Evolutionary conservation across 2,797 vertebrate species (phyloP), one percentile per base, ranked within the genome.

Genomic region (Helicolenus hilgendorfi): DNA sequence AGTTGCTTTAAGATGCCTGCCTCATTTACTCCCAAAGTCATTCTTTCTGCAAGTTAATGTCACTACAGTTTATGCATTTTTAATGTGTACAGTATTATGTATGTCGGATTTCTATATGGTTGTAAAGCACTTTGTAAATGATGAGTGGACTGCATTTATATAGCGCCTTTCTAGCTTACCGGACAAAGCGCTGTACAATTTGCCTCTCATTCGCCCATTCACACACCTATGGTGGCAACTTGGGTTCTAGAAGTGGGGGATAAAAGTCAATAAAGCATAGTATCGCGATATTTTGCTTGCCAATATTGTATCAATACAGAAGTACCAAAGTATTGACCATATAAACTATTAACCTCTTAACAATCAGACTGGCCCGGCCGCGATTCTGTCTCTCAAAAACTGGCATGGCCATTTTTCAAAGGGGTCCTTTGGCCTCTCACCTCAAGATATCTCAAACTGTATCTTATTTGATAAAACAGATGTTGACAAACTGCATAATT

Each of bases 261-360:
- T 41, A 41, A 15, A 41, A 41, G 38, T 45, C 41, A 45, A 45
- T 45, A 45, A 45, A 45, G 0, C 15, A 45, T 18, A 45, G 41
- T 45, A 45, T 45, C 0, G 18, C 7, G 7, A 0, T 49, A 49
- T 3, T 49, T 49, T 31, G 15, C 18, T 49, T 49, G 18, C 0
- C 45, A 49, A 49, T 20, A 49, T 20, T 20, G 0, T 49, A 49
- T 18, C 18, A 18, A 49, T 49, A 49, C 0, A 49, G 45, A 49
- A 49, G 45, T 49, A 49, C 20, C 15, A 3, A 49, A 49, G 41
- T 0, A 49, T 49, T 18, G 45, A 49, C 45, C 45, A 49, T 20
- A 49, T 49, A 8, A 49, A 49, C 7, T 8, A 49, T 49, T 49
- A 49, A 49, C 15, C 45, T 49, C 45, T 49, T 20, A 49, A 45